Conservation (phyloP, 2,113 vertebrate genomes). For the Aspidoscelis tigris region DNA sequence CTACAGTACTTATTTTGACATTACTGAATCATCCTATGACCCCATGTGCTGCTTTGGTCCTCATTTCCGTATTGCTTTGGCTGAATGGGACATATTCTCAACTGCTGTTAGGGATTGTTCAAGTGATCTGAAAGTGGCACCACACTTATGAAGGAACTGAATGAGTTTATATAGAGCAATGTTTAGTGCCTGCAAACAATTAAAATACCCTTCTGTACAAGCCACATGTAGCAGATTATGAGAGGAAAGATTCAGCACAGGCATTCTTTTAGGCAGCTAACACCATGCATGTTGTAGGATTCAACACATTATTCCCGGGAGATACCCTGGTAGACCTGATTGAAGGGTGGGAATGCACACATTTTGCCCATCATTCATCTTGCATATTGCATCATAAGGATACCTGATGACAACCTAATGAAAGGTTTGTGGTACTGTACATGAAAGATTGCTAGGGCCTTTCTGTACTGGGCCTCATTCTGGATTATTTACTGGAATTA, state of each 20-base stretch:
- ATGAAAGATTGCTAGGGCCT: too few relatives aligned
- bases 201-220: not conserved
- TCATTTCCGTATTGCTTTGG: not conserved
- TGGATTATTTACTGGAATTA: too few relatives aligned
- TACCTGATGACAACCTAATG: not conserved
- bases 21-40: not conserved
- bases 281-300: too few relatives aligned
- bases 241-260: not conserved
- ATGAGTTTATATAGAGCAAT: not conserved
- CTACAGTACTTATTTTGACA: not conserved
- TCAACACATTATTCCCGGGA: too few relatives aligned
- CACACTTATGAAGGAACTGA: not conserved
- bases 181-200: not conserved
- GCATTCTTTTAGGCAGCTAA: too few relatives aligned
- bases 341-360: not conserved
- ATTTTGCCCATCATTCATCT: not conserved
- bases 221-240: not conserved
- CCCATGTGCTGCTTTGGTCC: not conserved
- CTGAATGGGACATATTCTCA: not conserved
- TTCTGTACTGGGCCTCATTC: too few relatives aligned
- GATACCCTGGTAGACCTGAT: not conserved
- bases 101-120: too few relatives aligned
- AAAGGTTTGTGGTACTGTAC: not conserved
- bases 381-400: not conserved
- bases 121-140: too few relatives aligned